Evolutionary conservation across 2,797 vertebrate genomes (phyloP).

Genomic region (Sus cebifrons): DNA sequence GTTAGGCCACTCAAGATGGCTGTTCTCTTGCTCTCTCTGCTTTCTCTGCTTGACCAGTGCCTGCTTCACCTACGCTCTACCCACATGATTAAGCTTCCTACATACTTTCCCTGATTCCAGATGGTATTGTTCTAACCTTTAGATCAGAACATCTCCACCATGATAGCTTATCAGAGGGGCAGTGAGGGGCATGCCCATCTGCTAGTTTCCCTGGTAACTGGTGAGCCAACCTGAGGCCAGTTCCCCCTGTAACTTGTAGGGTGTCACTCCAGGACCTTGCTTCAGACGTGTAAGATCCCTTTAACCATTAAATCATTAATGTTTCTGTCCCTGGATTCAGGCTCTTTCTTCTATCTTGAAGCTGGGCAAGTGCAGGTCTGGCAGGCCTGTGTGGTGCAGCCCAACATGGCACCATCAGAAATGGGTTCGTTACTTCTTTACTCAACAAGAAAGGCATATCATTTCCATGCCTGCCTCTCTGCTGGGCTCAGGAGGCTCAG

Average conservation of each 20-base stretch:
- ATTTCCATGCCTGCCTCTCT: not conserved
- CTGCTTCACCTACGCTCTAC: not conserved
- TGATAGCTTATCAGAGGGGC: not conserved
- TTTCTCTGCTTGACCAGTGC: not conserved
- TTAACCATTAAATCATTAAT: not conserved
- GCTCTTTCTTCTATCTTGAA: not conserved
- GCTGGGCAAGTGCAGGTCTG: not conserved
- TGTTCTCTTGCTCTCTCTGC: not conserved
- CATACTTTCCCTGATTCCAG: not conserved
- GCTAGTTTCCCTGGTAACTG: not conserved
- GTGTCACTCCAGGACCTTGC: not conserved
- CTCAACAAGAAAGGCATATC: not conserved
- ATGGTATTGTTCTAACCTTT: not conserved
- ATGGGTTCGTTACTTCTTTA: not conserved
- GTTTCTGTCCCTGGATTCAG: not conserved
- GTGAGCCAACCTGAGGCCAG: no score
- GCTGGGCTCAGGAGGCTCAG: not conserved
- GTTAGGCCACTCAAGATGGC: not conserved
- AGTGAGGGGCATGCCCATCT: not conserved
- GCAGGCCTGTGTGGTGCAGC: not conserved
- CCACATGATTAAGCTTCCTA: not conserved
- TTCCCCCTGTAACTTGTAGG: not conserved
- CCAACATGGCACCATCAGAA: not conserved
- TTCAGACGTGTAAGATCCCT: not conserved
- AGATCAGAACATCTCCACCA: not conserved